These are phyloP conservation scores for Myiopsitta monachus DNA, from an alignment of 2,113 vertebrate genomes.

Conservation along the genomic window DNA sequence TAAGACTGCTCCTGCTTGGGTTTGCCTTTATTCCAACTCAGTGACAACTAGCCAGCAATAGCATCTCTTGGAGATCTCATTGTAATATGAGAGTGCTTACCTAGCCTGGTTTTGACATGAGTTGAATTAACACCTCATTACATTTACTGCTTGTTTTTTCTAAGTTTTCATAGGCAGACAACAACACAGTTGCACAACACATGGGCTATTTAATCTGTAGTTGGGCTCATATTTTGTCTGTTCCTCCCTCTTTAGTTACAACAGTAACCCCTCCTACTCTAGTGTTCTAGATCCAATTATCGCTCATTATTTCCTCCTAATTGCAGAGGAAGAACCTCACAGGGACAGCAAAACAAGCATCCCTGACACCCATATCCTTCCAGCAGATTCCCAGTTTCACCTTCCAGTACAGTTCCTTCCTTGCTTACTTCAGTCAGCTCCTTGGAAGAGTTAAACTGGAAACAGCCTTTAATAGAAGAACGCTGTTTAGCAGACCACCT, in stretches of 20 bases:
- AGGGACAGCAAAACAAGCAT: not conserved
- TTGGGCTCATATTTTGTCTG: not conserved
- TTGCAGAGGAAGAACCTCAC: not conserved
- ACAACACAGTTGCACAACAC: not conserved
- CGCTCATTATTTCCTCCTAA: constrained; percentile 23
- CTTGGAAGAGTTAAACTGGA: not conserved
- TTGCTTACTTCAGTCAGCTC: not conserved
- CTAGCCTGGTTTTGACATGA: not conserved
- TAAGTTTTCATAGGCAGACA: not conserved
- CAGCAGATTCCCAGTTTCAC: not conserved
- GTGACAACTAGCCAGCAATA: not conserved
- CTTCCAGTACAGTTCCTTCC: not conserved
- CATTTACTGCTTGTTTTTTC: not conserved
- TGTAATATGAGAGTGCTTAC: not conserved
- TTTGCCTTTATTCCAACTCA: not conserved
- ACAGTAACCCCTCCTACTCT: not conserved
- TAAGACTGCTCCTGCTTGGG: not conserved
- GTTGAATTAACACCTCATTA: not conserved
- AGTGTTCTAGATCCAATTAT: constrained; percentile 12
- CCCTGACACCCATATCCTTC: not conserved
- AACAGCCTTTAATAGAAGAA: not conserved
- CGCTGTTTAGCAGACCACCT: not conserved
- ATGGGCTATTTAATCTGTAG: not conserved
- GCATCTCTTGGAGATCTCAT: not conserved
- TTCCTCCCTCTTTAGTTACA: constrained; percentile 17